Evolutionary conservation across 30 jellyfish, hydroid and myxozoan genomes (phyloP).

Genomic region (Cassiopea andromeda): DNA sequence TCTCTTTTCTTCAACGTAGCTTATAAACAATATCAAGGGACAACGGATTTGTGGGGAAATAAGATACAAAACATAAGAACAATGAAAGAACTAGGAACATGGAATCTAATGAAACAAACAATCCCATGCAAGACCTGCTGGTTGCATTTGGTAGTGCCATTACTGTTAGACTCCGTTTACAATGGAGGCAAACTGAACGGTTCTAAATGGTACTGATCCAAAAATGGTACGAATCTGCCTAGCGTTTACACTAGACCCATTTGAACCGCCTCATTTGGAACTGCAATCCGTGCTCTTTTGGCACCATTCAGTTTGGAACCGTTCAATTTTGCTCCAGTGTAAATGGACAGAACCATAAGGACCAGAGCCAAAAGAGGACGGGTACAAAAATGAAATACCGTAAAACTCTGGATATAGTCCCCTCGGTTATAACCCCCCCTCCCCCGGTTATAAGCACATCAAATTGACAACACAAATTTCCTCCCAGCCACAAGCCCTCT

Average conservation of each 20-base stretch:
- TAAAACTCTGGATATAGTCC: background rate
- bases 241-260: background rate
- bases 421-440: conserved; percentile 3
- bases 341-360: background rate
- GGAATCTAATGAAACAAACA: no score
- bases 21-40: conserved; percentile 15
- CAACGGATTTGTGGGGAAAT: background rate
- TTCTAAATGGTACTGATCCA: background rate
- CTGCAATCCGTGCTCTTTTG: background rate
- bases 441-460: conserved; percentile 18
- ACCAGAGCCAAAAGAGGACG: background rate
- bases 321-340: background rate
- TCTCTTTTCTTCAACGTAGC: conserved; percentile 82
- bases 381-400: conserved; percentile 14
- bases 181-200: background rate
- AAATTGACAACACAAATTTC: conserved; percentile 17
- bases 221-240: background rate
- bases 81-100: no score
- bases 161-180: background rate
- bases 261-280: background rate
- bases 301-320: background rate
- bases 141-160: no score
- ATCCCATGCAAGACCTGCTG: no score
- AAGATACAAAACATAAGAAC: no score
- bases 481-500: conserved; percentile 1